Base-by-base conservation (phyloP, 2,888 invertebrate species). In the Neoitamus cyanurus region DNA sequence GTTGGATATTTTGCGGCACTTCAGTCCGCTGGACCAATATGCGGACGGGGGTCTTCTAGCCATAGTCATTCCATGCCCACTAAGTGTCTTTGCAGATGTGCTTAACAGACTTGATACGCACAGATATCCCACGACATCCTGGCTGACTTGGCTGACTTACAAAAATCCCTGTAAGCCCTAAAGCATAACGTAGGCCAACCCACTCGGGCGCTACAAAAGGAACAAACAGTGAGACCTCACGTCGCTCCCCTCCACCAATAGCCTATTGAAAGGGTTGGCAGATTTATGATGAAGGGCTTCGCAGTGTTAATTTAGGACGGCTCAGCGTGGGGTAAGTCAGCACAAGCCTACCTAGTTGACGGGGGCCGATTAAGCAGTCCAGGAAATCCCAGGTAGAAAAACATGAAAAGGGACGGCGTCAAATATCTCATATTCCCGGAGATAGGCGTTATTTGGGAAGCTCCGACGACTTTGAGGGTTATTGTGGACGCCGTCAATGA, bases 251-350 rank as follows among this genome's bases (percentile, higher is more conserved):
- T 48, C 28, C 15, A 28, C 31, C 11, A 78, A 58, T 31, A 31
- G 31, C 3, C 78, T 48, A 78, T 78, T 78, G 78, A 78, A 78
- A 78, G 78, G 78, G 58, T 78, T 78, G 46, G 48, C 78, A 78
- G 78, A 78, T 78, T 78, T 78, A 78, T 78, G 78, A 78, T 78
- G 78, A 31, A 78, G 58, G 78, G 58, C 58, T 78, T 31, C n/a
- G 58, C 20, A 58, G 78, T 31, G 78, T 48, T 78, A 78, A 78
- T 48, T 78, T 31, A 78, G 58, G 28, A 75, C 37, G 31, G n/a
- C 28, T 20, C 42, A 13, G 25, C 28, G 13, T 42, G 42, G n/a
- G 11, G 36, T 30, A 15, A 25, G 2, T 46, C 15, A 7, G 58
- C 5, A 58, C 15, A 31, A 58, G 34, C 31, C 46, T 31, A 46